phyloP scores from a whole-genome alignment of 2,797 vertebrate species.

The Sphaeramia orbicularis region DNA sequence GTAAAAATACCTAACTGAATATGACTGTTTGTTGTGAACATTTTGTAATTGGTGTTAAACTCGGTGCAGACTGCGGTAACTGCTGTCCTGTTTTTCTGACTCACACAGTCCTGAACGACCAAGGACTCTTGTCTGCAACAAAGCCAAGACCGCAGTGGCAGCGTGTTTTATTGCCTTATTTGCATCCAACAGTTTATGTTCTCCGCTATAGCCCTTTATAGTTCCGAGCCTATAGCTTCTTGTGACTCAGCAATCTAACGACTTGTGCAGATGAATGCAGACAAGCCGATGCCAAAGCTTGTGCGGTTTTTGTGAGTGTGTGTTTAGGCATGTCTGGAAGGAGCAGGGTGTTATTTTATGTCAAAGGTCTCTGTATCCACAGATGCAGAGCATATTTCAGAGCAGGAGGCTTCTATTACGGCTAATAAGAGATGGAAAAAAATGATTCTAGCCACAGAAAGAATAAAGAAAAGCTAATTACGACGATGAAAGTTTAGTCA shows the following conservation, averaged over 20 bases:
- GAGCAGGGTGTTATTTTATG: slow-evolving; percentile 62
- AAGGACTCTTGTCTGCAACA: slow-evolving; percentile 37
- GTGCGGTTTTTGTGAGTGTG: slow-evolving; percentile 55
- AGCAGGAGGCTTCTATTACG: slow-evolving; percentile 29
- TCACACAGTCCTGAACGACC: slow-evolving; percentile 23
- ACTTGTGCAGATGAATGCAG: slow-evolving; percentile 40
- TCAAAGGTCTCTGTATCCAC: slow-evolving; percentile 55
- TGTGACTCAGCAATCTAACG: slow-evolving; percentile 57
- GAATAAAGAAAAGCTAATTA: slow-evolving; percentile 15
- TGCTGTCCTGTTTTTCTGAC: slow-evolving; percentile 44
- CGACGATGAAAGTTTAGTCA: slow-evolving; percentile 5
- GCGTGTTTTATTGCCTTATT: slow-evolving; percentile 66
- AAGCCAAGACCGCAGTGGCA: slow-evolving; percentile 56
- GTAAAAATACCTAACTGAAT: slow-evolving; percentile 14
- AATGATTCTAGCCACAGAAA: slow-evolving; percentile 2
- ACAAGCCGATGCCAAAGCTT: slow-evolving; percentile 47
- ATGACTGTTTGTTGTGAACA: slow-evolving; percentile 4
- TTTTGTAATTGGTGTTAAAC: slow-evolving; percentile 40
- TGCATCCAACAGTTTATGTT: slow-evolving; percentile 63
- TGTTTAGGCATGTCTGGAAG: slow-evolving; percentile 60
- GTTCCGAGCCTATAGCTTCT: slow-evolving; percentile 52
- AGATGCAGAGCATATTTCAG: slow-evolving; percentile 30
- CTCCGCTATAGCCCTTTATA: slow-evolving; percentile 52
- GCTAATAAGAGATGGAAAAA: slow-evolving; percentile 19
- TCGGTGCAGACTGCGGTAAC: slow-evolving; percentile 36